Percentiles rank a stretch among this genome's conserved stretches.
Evolutionary conservation across 1,140 invertebrate species (phyloP).

Genomic region (Trissolcus basalis): DNA sequence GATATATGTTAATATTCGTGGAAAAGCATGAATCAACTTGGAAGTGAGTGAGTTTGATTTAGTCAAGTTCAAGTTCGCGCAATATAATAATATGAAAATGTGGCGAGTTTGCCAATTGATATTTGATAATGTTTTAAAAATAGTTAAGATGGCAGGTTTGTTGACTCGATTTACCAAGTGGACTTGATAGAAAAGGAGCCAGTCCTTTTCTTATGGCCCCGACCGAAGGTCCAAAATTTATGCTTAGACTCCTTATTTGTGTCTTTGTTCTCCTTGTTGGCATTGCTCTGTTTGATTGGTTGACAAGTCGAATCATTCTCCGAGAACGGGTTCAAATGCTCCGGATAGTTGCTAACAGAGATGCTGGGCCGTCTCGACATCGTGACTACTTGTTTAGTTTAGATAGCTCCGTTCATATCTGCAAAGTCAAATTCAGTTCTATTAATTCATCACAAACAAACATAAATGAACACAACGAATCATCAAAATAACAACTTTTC

Average conservation of each 20-base stretch:
- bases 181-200: slow-evolving; percentile 72
- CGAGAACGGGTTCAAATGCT: slow-evolving; percentile 83
- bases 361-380: slow-evolving; percentile 71
- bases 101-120: neutral
- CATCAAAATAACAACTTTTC: too few species aligned
- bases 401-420: slow-evolving; percentile 29
- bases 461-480: neutral
- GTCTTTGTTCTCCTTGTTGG: slow-evolving; percentile 54
- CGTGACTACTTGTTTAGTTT: slow-evolving; percentile 47
- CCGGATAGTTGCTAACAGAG: slow-evolving; percentile 82
- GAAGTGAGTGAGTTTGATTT: slow-evolving; percentile 17
- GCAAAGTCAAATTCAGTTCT: slow-evolving; percentile 14
- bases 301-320: slow-evolving; percentile 77
- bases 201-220: slow-evolving; percentile 68
- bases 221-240: slow-evolving; percentile 72
- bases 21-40: too few species aligned
- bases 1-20: too few species aligned
- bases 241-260: slow-evolving; percentile 64
- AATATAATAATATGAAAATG: slow-evolving; percentile 52
- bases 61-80: slow-evolving; percentile 66
- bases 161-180: slow-evolving; percentile 66
- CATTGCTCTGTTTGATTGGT: slow-evolving; percentile 51
- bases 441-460: too few species aligned
- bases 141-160: neutral
- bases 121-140: neutral